phyloP scores from a whole-genome alignment of 2,113 vertebrate genomes.

The Phrynocephalus versicolor region DNA sequence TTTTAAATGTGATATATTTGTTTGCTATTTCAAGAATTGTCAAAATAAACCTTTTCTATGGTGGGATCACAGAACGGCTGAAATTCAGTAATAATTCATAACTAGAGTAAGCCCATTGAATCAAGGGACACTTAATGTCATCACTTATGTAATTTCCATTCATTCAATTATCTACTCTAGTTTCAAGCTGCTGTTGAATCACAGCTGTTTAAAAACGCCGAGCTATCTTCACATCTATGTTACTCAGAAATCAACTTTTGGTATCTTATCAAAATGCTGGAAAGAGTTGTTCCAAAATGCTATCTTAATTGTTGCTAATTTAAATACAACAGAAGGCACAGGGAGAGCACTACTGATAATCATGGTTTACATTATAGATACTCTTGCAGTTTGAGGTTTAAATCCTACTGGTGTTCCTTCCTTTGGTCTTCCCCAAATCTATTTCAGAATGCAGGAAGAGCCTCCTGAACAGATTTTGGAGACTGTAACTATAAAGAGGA shows the following conservation, averaged over 20 bases:
- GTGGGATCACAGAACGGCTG: not conserved
- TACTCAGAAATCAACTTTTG: not conserved
- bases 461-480: not conserved
- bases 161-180: too few species aligned
- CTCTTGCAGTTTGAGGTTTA: not conserved
- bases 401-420: not conserved
- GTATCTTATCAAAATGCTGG: not conserved
- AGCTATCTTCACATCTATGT: not conserved
- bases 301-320: not conserved
- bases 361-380: not conserved
- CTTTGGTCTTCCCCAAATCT: not conserved
- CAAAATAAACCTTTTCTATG: not conserved
- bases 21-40: not conserved
- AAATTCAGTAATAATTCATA: too few species aligned
- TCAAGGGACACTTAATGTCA: too few species aligned
- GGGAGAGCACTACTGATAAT: too few species aligned
- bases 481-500: too few species aligned
- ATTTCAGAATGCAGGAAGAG: not conserved
- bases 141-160: too few species aligned
- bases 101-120: too few species aligned
- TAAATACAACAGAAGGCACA: not conserved
- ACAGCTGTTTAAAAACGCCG: not conserved
- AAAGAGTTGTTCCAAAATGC: not conserved
- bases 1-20: not conserved
- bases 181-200: too few species aligned